Conservation (phyloP, 2,888 invertebrate genomes). For the Cyrtodaria siliqua region DNA sequence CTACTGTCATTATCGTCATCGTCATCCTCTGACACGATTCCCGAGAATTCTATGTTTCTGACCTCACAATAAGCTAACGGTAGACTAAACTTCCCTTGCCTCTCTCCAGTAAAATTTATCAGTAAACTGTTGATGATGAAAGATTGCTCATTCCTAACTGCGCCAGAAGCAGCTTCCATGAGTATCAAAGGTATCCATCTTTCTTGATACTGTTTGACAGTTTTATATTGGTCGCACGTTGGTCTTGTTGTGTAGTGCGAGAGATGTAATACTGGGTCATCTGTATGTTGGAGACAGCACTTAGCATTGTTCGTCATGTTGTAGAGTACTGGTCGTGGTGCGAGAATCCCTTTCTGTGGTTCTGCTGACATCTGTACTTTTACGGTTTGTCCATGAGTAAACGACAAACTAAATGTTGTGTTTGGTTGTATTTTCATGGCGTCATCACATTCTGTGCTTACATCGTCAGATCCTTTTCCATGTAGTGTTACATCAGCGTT, state of each 20-base stretch:
- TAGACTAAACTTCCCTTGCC: constrained; percentile 38
- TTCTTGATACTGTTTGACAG: constrained; percentile 34
- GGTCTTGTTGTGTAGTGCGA: constrained; percentile 44
- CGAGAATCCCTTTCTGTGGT: constrained; percentile 44
- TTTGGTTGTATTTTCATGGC: background rate
- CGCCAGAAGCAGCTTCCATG: constrained; percentile 57
- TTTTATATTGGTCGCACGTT: constrained; percentile 33
- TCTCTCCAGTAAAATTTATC: constrained; percentile 22
- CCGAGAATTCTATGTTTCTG: constrained; percentile 49
- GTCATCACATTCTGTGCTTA: constrained; percentile 26
- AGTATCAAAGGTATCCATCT: constrained; percentile 52
- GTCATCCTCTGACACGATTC: constrained; percentile 5
- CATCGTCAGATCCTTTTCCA: constrained; percentile 15
- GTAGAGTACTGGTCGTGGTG: constrained; percentile 43
- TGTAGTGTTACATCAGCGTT: background rate
- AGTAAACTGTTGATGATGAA: constrained; percentile 52
- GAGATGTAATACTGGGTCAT: constrained; percentile 55
- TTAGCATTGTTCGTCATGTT: constrained; percentile 52
- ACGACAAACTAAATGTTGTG: constrained; percentile 46
- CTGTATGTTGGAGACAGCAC: constrained; percentile 55
- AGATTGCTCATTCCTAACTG: constrained; percentile 26
- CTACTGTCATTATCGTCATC: background rate
- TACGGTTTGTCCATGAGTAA: constrained; percentile 46
- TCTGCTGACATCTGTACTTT: constrained; percentile 58
- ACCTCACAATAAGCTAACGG: constrained; percentile 29